Percentiles rank a stretch among this genome's conserved stretches.
These are phyloP conservation scores for Thymelicus sylvestris DNA, from an alignment of 2,888 invertebrate genomes.

Conservation along the genomic window DNA sequence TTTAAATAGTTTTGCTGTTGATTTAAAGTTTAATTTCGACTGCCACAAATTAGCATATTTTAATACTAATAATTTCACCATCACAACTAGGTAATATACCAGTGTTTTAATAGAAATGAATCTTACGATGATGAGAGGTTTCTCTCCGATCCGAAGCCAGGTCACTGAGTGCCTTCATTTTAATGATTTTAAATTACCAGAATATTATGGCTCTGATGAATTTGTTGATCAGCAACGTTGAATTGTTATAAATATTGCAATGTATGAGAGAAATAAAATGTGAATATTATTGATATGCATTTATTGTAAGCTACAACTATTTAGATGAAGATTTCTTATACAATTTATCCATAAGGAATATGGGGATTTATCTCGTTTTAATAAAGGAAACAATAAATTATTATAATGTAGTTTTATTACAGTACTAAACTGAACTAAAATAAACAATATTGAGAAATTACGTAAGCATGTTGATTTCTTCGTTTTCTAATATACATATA, in stretches of 20 bases:
- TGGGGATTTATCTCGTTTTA: conserved; percentile 19
- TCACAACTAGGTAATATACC: background rate
- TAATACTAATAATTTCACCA: background rate
- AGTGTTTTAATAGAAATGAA: too few species aligned
- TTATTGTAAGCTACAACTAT: conserved; percentile 62
- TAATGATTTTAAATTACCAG: background rate
- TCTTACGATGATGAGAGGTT: too few species aligned
- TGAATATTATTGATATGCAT: conserved; percentile 63
- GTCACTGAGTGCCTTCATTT: background rate
- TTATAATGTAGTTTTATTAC: conserved; percentile 19
- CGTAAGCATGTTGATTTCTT: too few species aligned
- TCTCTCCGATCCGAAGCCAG: too few species aligned
- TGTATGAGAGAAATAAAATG: conserved; percentile 37
- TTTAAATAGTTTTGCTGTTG: background rate
- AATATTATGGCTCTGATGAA: background rate
- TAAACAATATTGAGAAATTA: too few species aligned
- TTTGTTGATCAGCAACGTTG: background rate
- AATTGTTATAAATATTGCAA: conserved; percentile 8
- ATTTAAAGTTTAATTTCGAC: conserved; percentile 2
- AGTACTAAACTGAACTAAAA: conserved; percentile 38
- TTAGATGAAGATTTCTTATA: conserved; percentile 24
- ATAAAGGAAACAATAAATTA: conserved; percentile 26
- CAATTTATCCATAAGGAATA: conserved; percentile 7
- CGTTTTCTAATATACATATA: too few species aligned
- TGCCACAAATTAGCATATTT: background rate